Base-by-base conservation (phyloP, 2,113 vertebrate species). In the Campylomormyrus numenius region DNA sequence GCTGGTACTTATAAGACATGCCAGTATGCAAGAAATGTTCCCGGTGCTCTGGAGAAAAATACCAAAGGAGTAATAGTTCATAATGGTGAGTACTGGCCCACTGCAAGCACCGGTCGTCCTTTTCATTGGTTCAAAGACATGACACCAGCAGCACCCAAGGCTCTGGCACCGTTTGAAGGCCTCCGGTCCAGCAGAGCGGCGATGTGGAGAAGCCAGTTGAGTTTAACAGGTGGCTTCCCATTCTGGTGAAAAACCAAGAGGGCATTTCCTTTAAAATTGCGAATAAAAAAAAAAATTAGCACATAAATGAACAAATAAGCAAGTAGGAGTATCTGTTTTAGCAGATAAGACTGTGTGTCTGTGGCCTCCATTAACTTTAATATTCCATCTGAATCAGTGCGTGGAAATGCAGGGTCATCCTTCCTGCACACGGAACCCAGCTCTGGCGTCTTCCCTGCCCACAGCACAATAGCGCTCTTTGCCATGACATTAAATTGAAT, bases 211-310 rank as follows among this genome's bases (percentile, higher is more conserved):
- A 95, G 93, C 94, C 53, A 21, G 53, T 56, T 85, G 94, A 95
- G 90, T 89, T 88, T 91, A 91, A 91, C 92, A 62, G 91, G 91
- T 94, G 95, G 95, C 95, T 95, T 92, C 91, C 91, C 92, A 93
- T 94, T 88, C 88, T 39, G 92, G 90, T 90, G 93, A 93, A 92
- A 94, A 92, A 90, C 89, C 52, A 70, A 17, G 74, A 80, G 31
- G 35, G 62, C 46, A 70, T 88, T 85, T 90, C 85, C 74, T 80
- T 86, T 62, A 5, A 91, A 91, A 91, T 77, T 21, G 4, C 2
- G 6, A 89, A 19, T 58, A 84, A 89, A 89, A 88, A 88, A 88
- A 19, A 58, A 19, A 92, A 94, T 94, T 94, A 94, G 92, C 90
- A 77, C 91, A 91, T 92, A 91, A 93, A 92, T 91, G 90, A 92